These are phyloP conservation scores for Eolophus roseicapilla DNA, from an alignment of 2,113 vertebrate genomes.

Conservation along the genomic window DNA sequence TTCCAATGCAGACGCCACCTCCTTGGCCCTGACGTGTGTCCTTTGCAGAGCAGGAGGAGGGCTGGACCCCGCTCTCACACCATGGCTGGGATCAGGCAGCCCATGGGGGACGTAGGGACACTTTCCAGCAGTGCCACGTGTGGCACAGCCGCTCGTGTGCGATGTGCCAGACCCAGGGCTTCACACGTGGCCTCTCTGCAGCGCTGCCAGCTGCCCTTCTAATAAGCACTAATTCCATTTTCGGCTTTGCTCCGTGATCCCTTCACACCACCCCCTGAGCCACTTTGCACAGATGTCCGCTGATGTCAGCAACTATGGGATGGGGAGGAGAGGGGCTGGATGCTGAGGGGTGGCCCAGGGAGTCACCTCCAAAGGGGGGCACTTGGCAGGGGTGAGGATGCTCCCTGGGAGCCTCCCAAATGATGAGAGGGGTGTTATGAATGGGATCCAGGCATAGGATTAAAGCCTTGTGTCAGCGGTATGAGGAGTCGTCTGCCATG, in stretches of 20 bases:
- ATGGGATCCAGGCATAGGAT: neutral
- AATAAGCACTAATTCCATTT: slow-evolving; percentile 50
- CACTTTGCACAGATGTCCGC: neutral
- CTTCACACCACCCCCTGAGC: slow-evolving; percentile 22
- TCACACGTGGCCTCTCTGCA: neutral
- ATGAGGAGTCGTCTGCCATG: neutral
- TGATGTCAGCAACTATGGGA: slow-evolving; percentile 23
- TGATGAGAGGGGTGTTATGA: fast-evolving
- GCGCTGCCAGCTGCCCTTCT: neutral
- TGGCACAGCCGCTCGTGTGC: neutral
- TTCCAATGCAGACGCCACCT: fast-evolving
- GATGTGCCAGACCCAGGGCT: neutral
- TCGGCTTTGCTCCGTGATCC: slow-evolving; percentile 49
- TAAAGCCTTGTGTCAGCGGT: neutral
- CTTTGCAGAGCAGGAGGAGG: neutral
- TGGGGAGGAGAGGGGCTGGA: neutral
- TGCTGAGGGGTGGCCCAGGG: fast-evolving
- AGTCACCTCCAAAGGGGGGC: neutral
- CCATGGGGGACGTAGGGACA: fast-evolving
- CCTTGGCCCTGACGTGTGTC: neutral
- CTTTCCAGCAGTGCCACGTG: neutral
- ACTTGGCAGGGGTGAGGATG: fast-evolving
- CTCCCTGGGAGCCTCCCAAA: neutral
- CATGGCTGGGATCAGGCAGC: neutral
- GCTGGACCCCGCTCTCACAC: neutral